Evolutionary conservation across 2,797 vertebrate genomes (phyloP).

Genomic region (Adelosebastes latens): DNA sequence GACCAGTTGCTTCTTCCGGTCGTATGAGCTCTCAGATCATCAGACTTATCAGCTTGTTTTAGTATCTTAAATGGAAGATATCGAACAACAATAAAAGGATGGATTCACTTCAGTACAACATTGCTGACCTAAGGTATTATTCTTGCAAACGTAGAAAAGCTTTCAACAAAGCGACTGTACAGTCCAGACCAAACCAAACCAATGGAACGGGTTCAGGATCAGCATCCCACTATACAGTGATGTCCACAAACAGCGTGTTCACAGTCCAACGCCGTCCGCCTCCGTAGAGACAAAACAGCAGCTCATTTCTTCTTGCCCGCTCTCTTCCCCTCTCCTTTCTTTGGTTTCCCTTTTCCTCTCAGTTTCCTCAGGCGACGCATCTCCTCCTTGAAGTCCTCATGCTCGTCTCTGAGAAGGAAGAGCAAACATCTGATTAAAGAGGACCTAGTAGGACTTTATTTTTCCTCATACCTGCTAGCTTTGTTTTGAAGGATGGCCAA

Average conservation of each 20-base stretch:
- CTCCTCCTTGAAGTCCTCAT: constrained; percentile 96
- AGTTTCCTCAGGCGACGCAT: constrained; percentile 91
- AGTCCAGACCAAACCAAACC: neutral
- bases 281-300: neutral
- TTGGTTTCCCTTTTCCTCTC: constrained; percentile 92
- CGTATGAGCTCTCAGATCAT: neutral
- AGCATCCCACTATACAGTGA: neutral
- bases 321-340: constrained; percentile 96
- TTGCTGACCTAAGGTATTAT: neutral
- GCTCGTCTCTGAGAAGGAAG: constrained; percentile 88
- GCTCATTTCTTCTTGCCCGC: constrained; percentile 89
- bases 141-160: neutral
- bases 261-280: neutral
- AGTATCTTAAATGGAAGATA: neutral
- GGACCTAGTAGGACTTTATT: neutral
- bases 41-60: neutral
- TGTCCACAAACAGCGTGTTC: neutral
- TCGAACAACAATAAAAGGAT: neutral
- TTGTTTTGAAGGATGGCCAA: too few species aligned
- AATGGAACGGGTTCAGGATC: neutral
- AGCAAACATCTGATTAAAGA: neutral
- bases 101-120: neutral
- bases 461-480: neutral
- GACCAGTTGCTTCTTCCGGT: neutral
- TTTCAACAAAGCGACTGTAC: neutral